Evolutionary conservation across 2,113 vertebrate genomes (phyloP), one percentile per base, ranked within the genome.

Genomic region (Ceyx cyanopectus): DNA sequence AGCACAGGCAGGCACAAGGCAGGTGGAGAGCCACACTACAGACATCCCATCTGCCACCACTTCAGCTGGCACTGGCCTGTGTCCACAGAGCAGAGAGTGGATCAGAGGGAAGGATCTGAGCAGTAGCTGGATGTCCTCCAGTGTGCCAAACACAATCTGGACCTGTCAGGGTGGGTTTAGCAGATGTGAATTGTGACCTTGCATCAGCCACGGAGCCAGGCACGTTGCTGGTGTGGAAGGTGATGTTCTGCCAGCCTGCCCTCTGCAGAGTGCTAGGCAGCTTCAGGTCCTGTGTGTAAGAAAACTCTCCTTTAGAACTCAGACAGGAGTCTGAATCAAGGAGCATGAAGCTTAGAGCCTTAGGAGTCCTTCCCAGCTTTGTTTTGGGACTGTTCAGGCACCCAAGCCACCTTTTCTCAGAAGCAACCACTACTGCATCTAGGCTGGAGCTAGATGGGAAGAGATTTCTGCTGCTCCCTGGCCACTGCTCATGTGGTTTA

Each of bases 31-130:
- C 43, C 61, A 67, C 66, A 19, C 37, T 0, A 13, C 74, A 48
- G 86, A 53, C 51, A 29, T 74, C 29, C 92, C 94, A 92, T 92
- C 96, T 93, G 93, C 89, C 60, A 6, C 69, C 32, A 4, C 65
- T 53, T 32, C 41, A 17, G 30, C 34, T 81, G 91, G 30, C 87
- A 30, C 58, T 89, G 89, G 70, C 75, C 78, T 41, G 37, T 43
- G 29, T 21, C 67, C 84, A 74, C 57, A 32, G 7, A 63, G 27
- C 84, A 19, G 63, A 0, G 10, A 21, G 65, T 16, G n/a, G 41
- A 86, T 9, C 78, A 57, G 78, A 56, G n/a, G 29, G 29, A 43
- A 78, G 69, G 61, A 57, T 30, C 50, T 22, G 62, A 80, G 81
- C 70, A 56, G 67, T 34, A 30, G 13, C 45, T 20, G 45, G 14